Base-by-base conservation (phyloP, 1,140 invertebrate genomes). In the Cheumatopsyche charites region DNA sequence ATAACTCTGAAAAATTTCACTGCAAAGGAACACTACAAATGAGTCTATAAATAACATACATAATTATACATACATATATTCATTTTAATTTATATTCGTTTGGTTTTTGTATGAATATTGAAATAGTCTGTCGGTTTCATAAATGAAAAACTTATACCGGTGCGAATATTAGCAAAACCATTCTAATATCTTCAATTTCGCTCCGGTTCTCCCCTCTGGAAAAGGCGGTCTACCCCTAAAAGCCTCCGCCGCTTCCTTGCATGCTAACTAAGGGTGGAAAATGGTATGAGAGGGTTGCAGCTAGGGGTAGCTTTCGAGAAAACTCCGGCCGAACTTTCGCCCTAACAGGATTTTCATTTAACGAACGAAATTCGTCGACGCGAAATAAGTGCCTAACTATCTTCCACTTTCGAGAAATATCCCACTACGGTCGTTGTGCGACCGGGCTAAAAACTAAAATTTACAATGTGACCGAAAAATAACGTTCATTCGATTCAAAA, bases 311-410 rank as follows among this genome's bases (percentile, higher is more conserved):
- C 66, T 68, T 68, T 55, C 66, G 66, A 69, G 70, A 72, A 75
- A 75, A 72, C 67, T 72, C 70, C 62, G 63, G 9, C 55, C 63
- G 68, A 75, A 75, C 70, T 75, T 75, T 75, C 73, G 11, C 36
- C 43, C 70, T 55, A 66, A 62, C 66, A 55, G 70, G 73, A 75
- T 75, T 75, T 75, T 75, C 73, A 70, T 75, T 72, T 75, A 63
- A 41, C 45, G 70, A 68, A 68, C 66, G 43, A 68, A 68, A 68
- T 55, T 68, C 45, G 47, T 52, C 47, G 19, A 58, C 55, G 47
- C 47, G 36, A 52, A 67, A 67, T 67, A 67, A 67, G 65, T 67
- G 9, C 29, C 29, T 9, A 36, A 36, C 26, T 26, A 26, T 26
- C 19, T 61, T 26, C 19, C 55, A 25, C 55, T 25, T 25, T 61